Conservation (phyloP, 2,888 invertebrate species). For the Orchesellides sinensis region DNA sequence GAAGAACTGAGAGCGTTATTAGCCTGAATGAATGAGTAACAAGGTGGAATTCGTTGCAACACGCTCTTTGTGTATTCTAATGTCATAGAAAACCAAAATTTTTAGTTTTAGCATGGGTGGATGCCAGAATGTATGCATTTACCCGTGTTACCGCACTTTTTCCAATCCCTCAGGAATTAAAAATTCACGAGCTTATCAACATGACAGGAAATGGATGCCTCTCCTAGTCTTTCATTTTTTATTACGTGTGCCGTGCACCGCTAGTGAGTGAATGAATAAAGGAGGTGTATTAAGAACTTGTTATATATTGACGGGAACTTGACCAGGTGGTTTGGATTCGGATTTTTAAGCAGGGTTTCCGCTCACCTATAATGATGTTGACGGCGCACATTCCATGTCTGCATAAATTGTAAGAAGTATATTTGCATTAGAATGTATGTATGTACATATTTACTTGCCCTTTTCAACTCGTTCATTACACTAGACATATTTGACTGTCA, state of each 20-base stretch:
- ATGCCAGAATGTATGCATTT: neutral
- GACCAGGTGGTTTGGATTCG: slow-evolving; percentile 53
- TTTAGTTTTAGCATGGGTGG: neutral
- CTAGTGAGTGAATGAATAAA: neutral
- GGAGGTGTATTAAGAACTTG: neutral
- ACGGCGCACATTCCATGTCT: neutral
- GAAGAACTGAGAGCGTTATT: neutral
- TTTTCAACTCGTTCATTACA: neutral
- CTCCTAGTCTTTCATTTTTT: slow-evolving; percentile 50
- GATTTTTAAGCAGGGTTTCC: slow-evolving; percentile 44
- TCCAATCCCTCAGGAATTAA: slow-evolving; percentile 60
- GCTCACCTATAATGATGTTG: neutral
- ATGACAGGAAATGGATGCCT: slow-evolving; percentile 66
- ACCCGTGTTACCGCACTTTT: slow-evolving; percentile 44
- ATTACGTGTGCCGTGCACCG: slow-evolving; percentile 25
- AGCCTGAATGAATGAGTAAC: neutral
- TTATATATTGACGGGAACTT: slow-evolving; percentile 47
- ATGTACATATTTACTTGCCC: neutral
- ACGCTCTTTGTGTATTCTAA: neutral
- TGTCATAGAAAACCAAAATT: neutral
- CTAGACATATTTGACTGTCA: slow-evolving; percentile 36
- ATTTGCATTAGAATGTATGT: slow-evolving; percentile 5
- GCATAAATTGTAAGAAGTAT: neutral
- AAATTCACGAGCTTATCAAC: slow-evolving; percentile 61
- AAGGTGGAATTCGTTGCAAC: slow-evolving; percentile 23